Evolutionary conservation across 2,888 invertebrate genomes (phyloP), one percentile per base, ranked within the genome.

Genomic region (Pecten maximus): DNA sequence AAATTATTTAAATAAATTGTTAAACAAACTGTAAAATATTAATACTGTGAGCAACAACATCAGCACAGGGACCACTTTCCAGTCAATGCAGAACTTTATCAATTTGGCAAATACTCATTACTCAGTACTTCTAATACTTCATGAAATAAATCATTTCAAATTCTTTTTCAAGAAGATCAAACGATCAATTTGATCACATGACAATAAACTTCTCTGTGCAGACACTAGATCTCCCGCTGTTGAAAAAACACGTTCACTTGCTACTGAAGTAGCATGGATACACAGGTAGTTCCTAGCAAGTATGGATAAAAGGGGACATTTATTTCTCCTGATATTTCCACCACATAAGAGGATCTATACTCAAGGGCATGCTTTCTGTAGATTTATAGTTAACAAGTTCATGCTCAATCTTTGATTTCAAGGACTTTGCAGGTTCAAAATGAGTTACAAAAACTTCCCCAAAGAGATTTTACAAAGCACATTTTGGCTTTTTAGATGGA

Each of bases 161-260:
- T 91, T 91, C 28, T 91, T 88, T 54, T 89, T 91, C 40, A 91
- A 39, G 23, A 91, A 91, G 19, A 91, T 87, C 40, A 91, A 40
- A 40, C 48, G 48, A 87, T 91, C 90, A 28, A 91, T 90, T n/a
- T 90, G 88, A 28, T 90, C 74, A 40, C 40, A 15, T 0, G 40
- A 88, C 2, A 91, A 44, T 44, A 40, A 40, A 54, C 89, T 39
- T 15, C 91, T 35, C 40, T 91, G 91, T 19, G 89, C 91, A 35
- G 40, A 87, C 19, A 91, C 91, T 40, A 91, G 40, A 40, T 90
- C 91, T 39, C 90, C 88, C 48, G 89, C 90, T 74, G 91, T 90
- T 39, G 91, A 91, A 40, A 91, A 91, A 0, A 91, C 89, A 54
- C 91, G 60, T 50, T 91, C 90, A 40, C 90, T 90, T 35, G 91